Evolutionary conservation across 2,113 vertebrate species (phyloP).

Genomic region (Sardina pilchardus): DNA sequence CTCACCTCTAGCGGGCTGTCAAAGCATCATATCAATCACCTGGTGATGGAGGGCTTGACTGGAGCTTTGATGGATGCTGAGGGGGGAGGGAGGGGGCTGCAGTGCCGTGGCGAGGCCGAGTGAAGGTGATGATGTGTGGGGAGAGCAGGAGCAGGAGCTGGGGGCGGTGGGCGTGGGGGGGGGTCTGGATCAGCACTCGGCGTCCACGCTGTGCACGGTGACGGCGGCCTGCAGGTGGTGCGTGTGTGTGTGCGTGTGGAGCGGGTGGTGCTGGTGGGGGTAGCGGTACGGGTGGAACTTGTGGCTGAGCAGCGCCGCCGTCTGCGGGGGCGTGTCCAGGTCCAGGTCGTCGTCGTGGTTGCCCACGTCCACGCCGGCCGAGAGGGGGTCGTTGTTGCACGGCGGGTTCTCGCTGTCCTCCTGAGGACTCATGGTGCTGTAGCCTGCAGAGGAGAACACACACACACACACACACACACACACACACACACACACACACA

Average conservation of each 20-base stretch:
- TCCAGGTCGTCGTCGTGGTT: conserved; percentile 95
- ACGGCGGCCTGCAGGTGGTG: conserved; percentile 95
- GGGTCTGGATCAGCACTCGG: conserved; percentile 81
- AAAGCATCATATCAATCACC: conserved; percentile 18
- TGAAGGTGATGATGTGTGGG: neutral
- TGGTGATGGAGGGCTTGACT: conserved; percentile 25
- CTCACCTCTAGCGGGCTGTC: conserved; percentile 9
- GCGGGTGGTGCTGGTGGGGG: conserved; percentile 82
- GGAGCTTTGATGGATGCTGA: conserved; percentile 39
- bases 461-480: neutral
- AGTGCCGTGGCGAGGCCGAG: conserved; percentile 25
- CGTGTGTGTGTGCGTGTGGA: conserved; percentile 83
- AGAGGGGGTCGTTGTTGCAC: conserved; percentile 89
- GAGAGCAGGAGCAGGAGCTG: neutral
- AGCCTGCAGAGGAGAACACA: conserved; percentile 71
- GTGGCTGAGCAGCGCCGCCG: conserved; percentile 92
- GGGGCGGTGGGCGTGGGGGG: neutral
- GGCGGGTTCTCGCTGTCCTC: conserved; percentile 98
- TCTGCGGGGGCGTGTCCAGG: conserved; percentile 92
- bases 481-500: neutral
- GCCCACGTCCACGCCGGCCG: conserved; percentile 89
- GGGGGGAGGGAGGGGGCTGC: conserved; percentile 23
- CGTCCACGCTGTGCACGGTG: conserved; percentile 95
- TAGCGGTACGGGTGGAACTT: conserved; percentile 92
- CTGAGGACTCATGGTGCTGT: conserved; percentile 99